Conservation (phyloP, 2,888 invertebrate species). For the Hypolimnas misippus region DNA sequence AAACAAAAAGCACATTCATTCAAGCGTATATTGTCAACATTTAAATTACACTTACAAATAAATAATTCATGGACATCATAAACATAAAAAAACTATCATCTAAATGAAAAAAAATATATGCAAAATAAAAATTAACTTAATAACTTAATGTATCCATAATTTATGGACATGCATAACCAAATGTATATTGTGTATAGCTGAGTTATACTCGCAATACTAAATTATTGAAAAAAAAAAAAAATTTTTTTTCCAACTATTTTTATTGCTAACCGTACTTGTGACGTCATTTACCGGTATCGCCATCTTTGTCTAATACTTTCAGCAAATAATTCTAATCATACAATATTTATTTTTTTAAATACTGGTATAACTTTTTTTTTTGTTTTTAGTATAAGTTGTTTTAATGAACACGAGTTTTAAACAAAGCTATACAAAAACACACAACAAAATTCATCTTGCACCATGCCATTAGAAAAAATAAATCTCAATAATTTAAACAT, state of each 20-base stretch:
- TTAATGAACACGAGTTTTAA: background rate
- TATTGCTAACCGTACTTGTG: background rate
- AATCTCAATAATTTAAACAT: conserved; percentile 4
- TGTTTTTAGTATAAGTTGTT: background rate
- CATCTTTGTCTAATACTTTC: background rate
- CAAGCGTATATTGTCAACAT: conserved; percentile 80
- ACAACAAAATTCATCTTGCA: conserved; percentile 1
- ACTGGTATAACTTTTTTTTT: background rate
- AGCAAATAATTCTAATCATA: background rate
- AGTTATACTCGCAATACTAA: background rate
- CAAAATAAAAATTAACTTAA: conserved; percentile 32
- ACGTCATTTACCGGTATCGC: background rate
- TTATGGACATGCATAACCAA: conserved; percentile 27
- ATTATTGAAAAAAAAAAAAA: conserved; percentile 14
- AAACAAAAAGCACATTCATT: conserved; percentile 64
- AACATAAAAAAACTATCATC: conserved; percentile 43
- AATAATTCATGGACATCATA: conserved; percentile 57
- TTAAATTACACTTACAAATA: conserved; percentile 69
- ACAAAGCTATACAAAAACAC: conserved; percentile 5
- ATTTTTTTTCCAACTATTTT: too few relatives aligned
- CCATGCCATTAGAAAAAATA: background rate
- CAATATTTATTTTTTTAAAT: background rate
- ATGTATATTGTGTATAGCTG: conserved; percentile 19
- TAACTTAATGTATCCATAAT: conserved; percentile 23
- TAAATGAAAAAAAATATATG: conserved; percentile 25